Percentiles rank a stretch among this genome's conserved stretches.
Evolutionary conservation across 2,888 invertebrate species (phyloP).

Genomic region (Nemotelus nigrinus): DNA sequence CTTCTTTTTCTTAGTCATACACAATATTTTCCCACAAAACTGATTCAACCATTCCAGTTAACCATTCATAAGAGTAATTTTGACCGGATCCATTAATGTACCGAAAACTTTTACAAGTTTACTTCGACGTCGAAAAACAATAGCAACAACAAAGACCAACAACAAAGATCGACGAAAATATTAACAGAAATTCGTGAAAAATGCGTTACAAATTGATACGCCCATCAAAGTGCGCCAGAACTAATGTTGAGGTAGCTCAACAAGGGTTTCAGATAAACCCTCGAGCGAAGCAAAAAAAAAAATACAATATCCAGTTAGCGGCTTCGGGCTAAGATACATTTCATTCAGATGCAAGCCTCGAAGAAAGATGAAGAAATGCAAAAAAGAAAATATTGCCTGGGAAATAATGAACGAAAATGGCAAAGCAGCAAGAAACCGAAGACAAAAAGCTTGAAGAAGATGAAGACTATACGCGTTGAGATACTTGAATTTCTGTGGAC

Average conservation of each 20-base stretch:
- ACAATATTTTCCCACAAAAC: background rate
- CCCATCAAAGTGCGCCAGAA: slow-evolving; percentile 7
- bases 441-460: background rate
- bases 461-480: background rate
- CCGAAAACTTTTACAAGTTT: background rate
- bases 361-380: background rate
- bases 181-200: background rate
- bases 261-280: background rate
- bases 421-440: background rate
- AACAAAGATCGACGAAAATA: no score
- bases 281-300: no score
- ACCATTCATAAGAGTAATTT: background rate
- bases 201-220: slow-evolving; percentile 32
- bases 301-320: no score
- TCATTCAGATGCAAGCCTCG: no score
- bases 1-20: background rate
- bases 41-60: background rate
- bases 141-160: no score
- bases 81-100: background rate
- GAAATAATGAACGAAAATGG: background rate
- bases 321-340: no score
- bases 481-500: background rate
- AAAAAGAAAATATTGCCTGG: background rate
- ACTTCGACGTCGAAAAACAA: no score
- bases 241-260: background rate